Conservation (phyloP, 2,888 invertebrate species). For the Ophion ellenae region DNA sequence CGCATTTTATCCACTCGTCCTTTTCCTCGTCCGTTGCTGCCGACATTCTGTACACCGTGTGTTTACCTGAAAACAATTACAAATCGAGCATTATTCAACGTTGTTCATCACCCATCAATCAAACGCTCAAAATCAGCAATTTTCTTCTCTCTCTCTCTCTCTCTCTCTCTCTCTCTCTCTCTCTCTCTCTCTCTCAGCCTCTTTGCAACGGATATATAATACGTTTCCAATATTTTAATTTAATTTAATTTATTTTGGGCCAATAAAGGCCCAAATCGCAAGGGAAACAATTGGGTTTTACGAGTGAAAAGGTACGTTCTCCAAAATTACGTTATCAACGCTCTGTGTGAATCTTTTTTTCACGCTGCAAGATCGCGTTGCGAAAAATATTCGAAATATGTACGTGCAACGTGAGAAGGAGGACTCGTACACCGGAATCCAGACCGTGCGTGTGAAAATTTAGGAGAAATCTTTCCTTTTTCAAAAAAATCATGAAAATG, state of each 20-base stretch:
- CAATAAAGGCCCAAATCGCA: not conserved
- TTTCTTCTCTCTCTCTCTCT: not conserved
- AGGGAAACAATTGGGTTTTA: not conserved
- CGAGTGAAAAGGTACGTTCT: not conserved
- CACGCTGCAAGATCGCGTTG: too few species aligned
- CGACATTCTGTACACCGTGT: slow-evolving; percentile 96
- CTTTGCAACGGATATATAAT: not conserved
- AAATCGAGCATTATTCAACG: slow-evolving; percentile 28
- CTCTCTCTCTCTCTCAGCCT: not conserved
- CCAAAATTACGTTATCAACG: not conserved
- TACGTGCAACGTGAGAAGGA: not conserved
- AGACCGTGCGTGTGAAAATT: not conserved
- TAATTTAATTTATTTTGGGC: too few species aligned
- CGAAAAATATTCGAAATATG: not conserved
- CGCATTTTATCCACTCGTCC: slow-evolving; percentile 97
- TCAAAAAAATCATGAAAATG: too few species aligned
- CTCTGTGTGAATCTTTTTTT: not conserved
- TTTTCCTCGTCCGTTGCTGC: slow-evolving; percentile 97
- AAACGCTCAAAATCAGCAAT: not conserved
- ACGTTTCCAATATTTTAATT: not conserved
- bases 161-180: not conserved
- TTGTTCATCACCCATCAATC: not conserved
- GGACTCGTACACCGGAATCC: not conserved
- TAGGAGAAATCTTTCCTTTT: too few species aligned
- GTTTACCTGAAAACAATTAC: slow-evolving; percentile 86